Base-by-base conservation (phyloP, 2,888 invertebrate species). In the Cryptops parisi region DNA sequence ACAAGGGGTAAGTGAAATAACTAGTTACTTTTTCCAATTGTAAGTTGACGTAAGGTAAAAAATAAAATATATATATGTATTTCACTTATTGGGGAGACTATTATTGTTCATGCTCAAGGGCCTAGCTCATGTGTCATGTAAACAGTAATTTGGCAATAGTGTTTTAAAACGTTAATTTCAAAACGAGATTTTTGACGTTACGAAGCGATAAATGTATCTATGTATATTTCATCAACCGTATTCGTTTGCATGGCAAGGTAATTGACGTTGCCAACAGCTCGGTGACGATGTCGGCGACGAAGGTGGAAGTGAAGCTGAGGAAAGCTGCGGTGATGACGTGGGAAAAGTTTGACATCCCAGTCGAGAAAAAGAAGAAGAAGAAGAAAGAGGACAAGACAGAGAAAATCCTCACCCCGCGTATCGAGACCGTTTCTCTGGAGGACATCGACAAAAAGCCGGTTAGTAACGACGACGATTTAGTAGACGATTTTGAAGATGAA, bases 301-400 rank as follows among this genome's bases (percentile, higher is more conserved):
- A 97, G 76, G 79, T 94, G 26, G 96, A 97, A 72, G 82, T 97
- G 23, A 88, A 83, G 64, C 69, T 97, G 64, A 82, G 79, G 60
- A 97, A 97, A 70, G 81, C 79, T 0, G 89, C 88, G 63, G 78
- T 83, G 0, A 82, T 84, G 1, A 78, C 79, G 17, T 96, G 96
- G 96, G 67, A 77, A 9, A 79, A 79, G 60, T 69, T 94, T 5
- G 26, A 15, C 19, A 26, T 47, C 15, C 33, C 33, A 33, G 15
- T 6, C 33, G 6, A 6, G 33, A 15, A 6, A 9, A 15, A 33
- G 15, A 15, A 9, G 33, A 9, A 9, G 15, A 33, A 33, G 33
- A 33, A 33, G 15, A 33, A 33, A 15, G 15, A 33, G 15, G 33
- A 33, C 15, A 6, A 9, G 9, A 15, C 6, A 33, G 33, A 33